Base-by-base conservation (phyloP, 2,113 vertebrate species). In the Lepisosteus osseus region DNA sequence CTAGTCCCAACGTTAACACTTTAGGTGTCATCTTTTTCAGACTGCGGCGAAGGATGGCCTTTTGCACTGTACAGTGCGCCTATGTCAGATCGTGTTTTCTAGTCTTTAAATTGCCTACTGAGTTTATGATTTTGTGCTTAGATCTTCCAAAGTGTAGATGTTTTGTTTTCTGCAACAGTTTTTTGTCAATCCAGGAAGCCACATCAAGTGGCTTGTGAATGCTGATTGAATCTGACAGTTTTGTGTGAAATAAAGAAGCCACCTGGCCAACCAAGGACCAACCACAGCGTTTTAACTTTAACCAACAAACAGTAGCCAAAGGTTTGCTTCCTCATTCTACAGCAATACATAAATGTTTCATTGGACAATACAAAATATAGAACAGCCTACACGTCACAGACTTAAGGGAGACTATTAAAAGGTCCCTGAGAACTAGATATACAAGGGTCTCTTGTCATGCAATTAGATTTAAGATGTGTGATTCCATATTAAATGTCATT, bases 181-280 rank as follows among this genome's bases (percentile, higher is more conserved):
- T 51, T 5, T 79, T 74, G 79, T 59, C 76, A 73, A 82, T 80
- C 76, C 80, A 67, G 74, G 76, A 55, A 74, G 75, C 78, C 80
- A 79, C 83, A 87, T 86, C 78, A 81, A 81, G 82, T 72, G 76
- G 86, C 78, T 78, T 75, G 78, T 74, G 17, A 71, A 56, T 75
- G 47, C 29, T 51, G 5, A 51, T 2, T 51, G 5, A 6, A 51
- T 6, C 1, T 72, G 78, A 80, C 80, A 84, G 87, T 83, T 85
- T 81, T 78, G 72, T 67, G 70, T 61, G 63, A 56, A 51, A 74
- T 74, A 80, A 72, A 57, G 72, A 74, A 74, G 83, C 73, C 84
- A 82, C 79, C 85, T 74, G 85, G 76, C 74, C 75, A 74, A 77
- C 78, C 78, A 56, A 73, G 74, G 66, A 78, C 61, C 75, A 44